phyloP scores from a whole-genome alignment of 1,140 invertebrate genomes.

The Melitaea cinxia region DNA sequence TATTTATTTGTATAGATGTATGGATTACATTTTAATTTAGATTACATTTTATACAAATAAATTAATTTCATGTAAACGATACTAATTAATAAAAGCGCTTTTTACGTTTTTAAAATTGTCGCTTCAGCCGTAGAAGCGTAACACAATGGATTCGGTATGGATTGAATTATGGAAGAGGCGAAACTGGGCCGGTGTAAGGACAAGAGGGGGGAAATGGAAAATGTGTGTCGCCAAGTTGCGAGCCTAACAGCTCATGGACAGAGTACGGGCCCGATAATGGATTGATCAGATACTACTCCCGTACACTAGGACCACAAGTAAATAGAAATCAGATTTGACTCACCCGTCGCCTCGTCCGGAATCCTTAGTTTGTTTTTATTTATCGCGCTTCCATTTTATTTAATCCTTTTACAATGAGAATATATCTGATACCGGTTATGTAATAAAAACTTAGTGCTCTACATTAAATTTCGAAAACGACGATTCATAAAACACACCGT shows the following conservation, averaged over 20 bases:
- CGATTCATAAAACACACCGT: too few species aligned
- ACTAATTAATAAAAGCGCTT: not conserved
- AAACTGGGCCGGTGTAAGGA: slow-evolving; percentile 62
- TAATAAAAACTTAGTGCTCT: not conserved
- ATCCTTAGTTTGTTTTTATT: slow-evolving; percentile 2
- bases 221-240: slow-evolving; percentile 73
- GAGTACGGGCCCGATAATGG: slow-evolving; percentile 60
- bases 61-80: too few species aligned
- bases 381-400: not conserved
- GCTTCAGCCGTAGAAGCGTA: slow-evolving; percentile 16
- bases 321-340: slow-evolving; percentile 38
- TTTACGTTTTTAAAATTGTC: slow-evolving; percentile 8
- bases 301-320: slow-evolving; percentile 27
- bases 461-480: not conserved
- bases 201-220: slow-evolving; percentile 74
- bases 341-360: not conserved
- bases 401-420: not conserved
- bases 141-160: slow-evolving; percentile 66
- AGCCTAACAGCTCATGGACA: slow-evolving; percentile 68
- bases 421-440: too few species aligned
- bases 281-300: slow-evolving; percentile 72
- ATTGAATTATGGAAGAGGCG: slow-evolving; percentile 71
- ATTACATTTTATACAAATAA: too few species aligned
- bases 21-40: too few species aligned
- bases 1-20: too few species aligned